Conservation (phyloP, 2,797 vertebrate genomes). For the Pseudochromis fuscus region DNA sequence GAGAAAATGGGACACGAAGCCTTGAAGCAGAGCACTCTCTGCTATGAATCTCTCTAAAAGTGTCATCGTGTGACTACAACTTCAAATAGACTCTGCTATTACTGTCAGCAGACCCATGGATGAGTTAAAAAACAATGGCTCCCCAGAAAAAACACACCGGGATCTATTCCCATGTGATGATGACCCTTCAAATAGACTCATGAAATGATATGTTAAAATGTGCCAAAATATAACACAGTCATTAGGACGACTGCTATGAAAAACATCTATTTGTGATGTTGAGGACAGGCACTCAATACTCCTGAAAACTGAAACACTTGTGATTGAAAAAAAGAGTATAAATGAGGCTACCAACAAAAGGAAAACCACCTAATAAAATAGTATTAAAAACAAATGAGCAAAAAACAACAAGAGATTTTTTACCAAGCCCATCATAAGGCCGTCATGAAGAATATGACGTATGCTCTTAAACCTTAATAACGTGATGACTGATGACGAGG, state of each 20-base stretch:
- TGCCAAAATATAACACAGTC: slow-evolving; percentile 18
- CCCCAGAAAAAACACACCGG: slow-evolving; percentile 27
- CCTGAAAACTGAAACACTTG: slow-evolving; percentile 1
- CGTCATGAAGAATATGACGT: slow-evolving; percentile 15
- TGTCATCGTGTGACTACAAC: slow-evolving; percentile 49
- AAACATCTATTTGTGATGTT: slow-evolving; percentile 3
- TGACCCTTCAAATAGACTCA: slow-evolving; percentile 37
- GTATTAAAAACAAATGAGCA: not conserved
- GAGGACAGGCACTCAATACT: not conserved
- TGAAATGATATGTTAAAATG: slow-evolving; percentile 38
- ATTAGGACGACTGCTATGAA: slow-evolving; percentile 16
- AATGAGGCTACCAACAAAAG: not conserved
- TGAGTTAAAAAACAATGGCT: slow-evolving; percentile 49
- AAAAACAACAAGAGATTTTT: not conserved
- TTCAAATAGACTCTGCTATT: slow-evolving; percentile 57
- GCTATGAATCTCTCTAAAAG: slow-evolving; percentile 51
- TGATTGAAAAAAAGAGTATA: not conserved
- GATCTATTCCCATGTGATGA: slow-evolving; percentile 36
- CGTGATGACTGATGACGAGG: slow-evolving; percentile 29
- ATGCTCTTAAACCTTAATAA: slow-evolving; percentile 25
- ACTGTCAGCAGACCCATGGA: slow-evolving; percentile 43
- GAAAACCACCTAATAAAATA: not conserved
- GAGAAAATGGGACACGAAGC: slow-evolving; percentile 36
- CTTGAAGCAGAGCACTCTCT: slow-evolving; percentile 37
- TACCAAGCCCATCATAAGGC: slow-evolving; percentile 4